Evolutionary conservation across 1,140 invertebrate genomes (phyloP), one percentile per base, ranked within the genome.

Genomic region (Ptiloglossa arizonensis): DNA sequence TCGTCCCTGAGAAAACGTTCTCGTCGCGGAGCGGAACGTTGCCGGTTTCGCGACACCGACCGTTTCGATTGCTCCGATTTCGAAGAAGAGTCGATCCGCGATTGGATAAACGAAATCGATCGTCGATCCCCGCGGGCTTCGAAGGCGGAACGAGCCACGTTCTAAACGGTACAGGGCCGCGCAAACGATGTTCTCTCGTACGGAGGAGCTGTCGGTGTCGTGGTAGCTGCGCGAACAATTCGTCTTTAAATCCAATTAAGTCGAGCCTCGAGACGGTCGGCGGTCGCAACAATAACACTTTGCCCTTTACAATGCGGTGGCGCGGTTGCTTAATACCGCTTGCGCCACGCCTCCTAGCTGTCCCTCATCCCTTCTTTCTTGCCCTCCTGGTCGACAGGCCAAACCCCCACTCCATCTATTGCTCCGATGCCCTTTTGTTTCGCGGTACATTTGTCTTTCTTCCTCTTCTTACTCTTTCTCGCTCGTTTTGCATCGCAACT

Each of bases 401-500:
- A 69, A 59, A 41, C 38, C 24, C 74, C 50, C 74, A 48, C 74
- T 81, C 59, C 44, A 66, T 66, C 79, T 59, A 62, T 80, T 56
- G 75, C 80, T 66, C 71, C 80, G 82, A 70, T 81, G 79, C 81
- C 79, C 90, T 88, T 91, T 92, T 92, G 91, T 92, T 91, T 92
- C 87, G 90, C 87, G 88, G 87, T 91, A 91, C 91, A 92, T 92
- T 92, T 91, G 90, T 91, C 91, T 91, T 90, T 86, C 82, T 74
- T 87, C 64, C 81, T 66, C 73, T 64, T 57, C 83, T 60, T 77
- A 17, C 29, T 72, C 67, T 50, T 48, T 59, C 54, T 63, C 27
- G 50, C 76, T 59, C 38, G 27, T 11, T 35, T 13, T n/a, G 27
- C 54, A 17, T 38, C 46, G n/a, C 11, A 5, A 24, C 52, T 41